Percentiles rank a stretch among this genome's conserved stretches.
Evolutionary conservation across 2,888 invertebrate genomes (phyloP).

Genomic region (Lasius platythorax): DNA sequence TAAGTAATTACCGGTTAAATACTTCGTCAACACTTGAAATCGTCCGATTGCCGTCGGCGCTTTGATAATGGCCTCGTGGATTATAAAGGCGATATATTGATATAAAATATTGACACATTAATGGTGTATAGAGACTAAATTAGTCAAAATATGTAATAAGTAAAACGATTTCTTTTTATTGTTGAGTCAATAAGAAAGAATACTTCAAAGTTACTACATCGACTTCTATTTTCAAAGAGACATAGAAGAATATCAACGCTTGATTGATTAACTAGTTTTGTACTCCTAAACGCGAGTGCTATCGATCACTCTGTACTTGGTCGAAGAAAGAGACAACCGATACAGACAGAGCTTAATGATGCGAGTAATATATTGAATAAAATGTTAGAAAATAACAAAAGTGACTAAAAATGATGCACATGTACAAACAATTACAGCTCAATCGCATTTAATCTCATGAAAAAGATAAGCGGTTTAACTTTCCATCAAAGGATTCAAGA

Average conservation of each 20-base stretch:
- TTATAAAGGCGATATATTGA: neutral
- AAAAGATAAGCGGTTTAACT: constrained; percentile 2
- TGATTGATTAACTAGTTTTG: constrained; percentile 24
- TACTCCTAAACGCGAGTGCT: neutral
- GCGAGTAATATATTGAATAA: neutral
- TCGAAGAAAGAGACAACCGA: neutral
- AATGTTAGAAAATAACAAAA: neutral
- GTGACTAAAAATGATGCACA: neutral
- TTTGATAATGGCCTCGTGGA: neutral
- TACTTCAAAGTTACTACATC: neutral
- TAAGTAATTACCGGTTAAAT: constrained; percentile 23
- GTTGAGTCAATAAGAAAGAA: neutral
- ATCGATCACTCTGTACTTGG: constrained; percentile 11
- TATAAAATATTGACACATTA: neutral
- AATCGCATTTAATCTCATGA: neutral
- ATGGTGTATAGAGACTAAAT: neutral
- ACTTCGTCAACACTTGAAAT: neutral
- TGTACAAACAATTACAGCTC: neutral
- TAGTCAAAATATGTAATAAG: neutral
- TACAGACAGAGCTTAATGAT: neutral
- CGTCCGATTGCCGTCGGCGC: too few relatives aligned
- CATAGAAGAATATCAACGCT: neutral
- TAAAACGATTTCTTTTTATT: neutral
- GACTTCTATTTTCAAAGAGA: neutral
- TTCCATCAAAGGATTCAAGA: neutral